A percentile compares a stretch with the other conserved stretches of the same genome.
phyloP scores from a whole-genome alignment of 2,888 invertebrate species.

The Eristalinus aeneus region DNA sequence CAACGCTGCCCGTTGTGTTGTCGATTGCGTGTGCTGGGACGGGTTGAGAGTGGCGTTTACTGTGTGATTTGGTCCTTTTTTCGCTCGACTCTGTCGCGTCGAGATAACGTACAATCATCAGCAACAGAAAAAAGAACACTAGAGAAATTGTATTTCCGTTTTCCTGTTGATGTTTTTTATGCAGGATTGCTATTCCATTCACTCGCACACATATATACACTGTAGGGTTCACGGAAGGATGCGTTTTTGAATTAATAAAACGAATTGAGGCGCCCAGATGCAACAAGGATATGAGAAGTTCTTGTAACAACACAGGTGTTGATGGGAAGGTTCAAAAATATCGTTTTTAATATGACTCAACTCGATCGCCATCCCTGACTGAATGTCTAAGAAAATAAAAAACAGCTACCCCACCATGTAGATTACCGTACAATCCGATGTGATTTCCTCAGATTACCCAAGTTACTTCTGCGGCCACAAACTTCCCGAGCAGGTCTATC shows the following conservation, averaged over 20 bases:
- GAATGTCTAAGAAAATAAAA: neutral
- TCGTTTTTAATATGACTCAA: too few species aligned
- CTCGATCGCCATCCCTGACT: too few species aligned
- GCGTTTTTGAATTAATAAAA: conserved; percentile 52
- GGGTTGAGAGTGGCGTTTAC: conserved; percentile 15
- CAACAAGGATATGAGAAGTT: neutral
- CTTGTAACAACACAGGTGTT: neutral
- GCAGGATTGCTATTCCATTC: neutral
- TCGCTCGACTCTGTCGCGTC: neutral
- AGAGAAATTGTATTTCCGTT: conserved; percentile 23
- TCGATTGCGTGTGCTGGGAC: neutral
- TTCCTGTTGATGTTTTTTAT: conserved; percentile 1
- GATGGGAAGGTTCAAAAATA: neutral
- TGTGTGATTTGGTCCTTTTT: conserved; percentile 1
- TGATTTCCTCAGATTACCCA: neutral
- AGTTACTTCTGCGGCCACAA: neutral
- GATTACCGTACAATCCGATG: neutral
- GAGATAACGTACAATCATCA: conserved; percentile 49
- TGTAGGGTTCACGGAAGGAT: conserved; percentile 42
- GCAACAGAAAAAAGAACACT: neutral
- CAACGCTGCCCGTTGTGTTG: neutral
- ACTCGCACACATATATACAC: too few species aligned
- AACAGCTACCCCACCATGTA: neutral
- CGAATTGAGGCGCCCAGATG: neutral
- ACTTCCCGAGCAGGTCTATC: neutral